These are phyloP conservation scores for Eristalis intricaria DNA, from an alignment of 2,888 invertebrate genomes.

Conservation along the genomic window DNA sequence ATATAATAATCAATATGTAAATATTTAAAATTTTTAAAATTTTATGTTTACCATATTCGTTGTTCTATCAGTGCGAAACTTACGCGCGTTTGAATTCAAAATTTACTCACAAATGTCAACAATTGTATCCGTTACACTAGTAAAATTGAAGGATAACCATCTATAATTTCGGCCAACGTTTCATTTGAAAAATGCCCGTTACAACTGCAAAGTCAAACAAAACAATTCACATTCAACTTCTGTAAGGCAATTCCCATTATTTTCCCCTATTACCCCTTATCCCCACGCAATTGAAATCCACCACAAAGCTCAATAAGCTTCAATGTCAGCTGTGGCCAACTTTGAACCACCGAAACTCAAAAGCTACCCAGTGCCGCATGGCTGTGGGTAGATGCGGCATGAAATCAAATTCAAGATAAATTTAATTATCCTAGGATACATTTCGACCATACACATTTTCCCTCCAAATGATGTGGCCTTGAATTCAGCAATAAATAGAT, in stretches of 20 bases:
- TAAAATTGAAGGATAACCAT: no score
- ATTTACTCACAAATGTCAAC: no score
- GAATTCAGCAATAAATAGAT: slow-evolving; percentile 27
- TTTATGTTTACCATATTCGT: no score
- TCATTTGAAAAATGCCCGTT: no score
- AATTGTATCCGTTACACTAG: no score
- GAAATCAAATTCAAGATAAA: slow-evolving; percentile 53
- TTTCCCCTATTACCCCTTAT: slow-evolving; percentile 16
- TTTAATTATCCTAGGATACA: slow-evolving; percentile 55
- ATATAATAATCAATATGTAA: no score
- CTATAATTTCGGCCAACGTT: no score
- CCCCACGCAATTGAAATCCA: not conserved
- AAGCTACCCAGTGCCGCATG: slow-evolving; percentile 44
- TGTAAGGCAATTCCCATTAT: not conserved
- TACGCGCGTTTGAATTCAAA: no score
- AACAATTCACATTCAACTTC: no score
- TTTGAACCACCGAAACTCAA: not conserved
- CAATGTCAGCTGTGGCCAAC: slow-evolving; percentile 29
- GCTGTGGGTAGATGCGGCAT: slow-evolving; percentile 52
- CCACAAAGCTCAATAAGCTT: slow-evolving; percentile 1
- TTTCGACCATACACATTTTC: slow-evolving; percentile 18
- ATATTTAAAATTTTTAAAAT: no score
- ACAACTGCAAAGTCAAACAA: no score
- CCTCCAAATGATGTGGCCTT: slow-evolving; percentile 25
- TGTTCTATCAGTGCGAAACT: no score